These are phyloP conservation scores for Ptychobarbus kaznakovi DNA, from an alignment of 2,797 vertebrate species.

Conservation along the genomic window DNA sequence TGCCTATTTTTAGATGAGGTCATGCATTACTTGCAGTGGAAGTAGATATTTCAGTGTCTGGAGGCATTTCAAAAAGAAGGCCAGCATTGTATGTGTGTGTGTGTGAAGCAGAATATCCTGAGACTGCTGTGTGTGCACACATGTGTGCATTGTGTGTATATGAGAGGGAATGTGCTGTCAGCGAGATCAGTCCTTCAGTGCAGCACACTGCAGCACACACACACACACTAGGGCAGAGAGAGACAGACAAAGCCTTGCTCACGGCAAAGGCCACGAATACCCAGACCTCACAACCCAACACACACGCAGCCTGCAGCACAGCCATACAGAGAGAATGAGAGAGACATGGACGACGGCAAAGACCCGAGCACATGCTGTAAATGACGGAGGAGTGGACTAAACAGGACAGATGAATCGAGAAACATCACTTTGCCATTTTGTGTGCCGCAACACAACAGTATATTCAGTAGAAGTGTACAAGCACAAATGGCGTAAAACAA, in stretches of 20 bases:
- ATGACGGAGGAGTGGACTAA: conserved; percentile 13
- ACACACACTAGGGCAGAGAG: conserved; percentile 28
- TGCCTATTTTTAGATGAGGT: conserved; percentile 65
- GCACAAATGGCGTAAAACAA: neutral
- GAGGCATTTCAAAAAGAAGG: conserved; percentile 60
- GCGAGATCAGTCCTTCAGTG: conserved; percentile 47
- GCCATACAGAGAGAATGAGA: conserved; percentile 1
- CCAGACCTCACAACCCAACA: conserved; percentile 32
- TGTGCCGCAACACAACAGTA: neutral
- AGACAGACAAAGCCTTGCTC: conserved; percentile 51
- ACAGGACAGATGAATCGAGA: neutral
- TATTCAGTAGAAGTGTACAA: neutral
- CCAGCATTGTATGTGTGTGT: conserved; percentile 36
- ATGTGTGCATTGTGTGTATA: conserved; percentile 32
- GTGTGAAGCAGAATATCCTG: conserved; percentile 28
- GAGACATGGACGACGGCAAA: neutral
- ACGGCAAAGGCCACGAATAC: conserved; percentile 57
- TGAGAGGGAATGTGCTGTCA: conserved; percentile 56
- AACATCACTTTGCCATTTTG: neutral
- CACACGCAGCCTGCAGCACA: conserved; percentile 16
- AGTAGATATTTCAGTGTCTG: conserved; percentile 60
- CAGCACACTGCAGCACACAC: conserved; percentile 46
- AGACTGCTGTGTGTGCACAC: conserved; percentile 38
- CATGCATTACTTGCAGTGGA: conserved; percentile 58
- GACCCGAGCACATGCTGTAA: conserved; percentile 4